A percentile compares a stretch with the other conserved stretches of the same genome.
Evolutionary conservation across 2,113 vertebrate species (phyloP).

Genomic region (Pipa parva): DNA sequence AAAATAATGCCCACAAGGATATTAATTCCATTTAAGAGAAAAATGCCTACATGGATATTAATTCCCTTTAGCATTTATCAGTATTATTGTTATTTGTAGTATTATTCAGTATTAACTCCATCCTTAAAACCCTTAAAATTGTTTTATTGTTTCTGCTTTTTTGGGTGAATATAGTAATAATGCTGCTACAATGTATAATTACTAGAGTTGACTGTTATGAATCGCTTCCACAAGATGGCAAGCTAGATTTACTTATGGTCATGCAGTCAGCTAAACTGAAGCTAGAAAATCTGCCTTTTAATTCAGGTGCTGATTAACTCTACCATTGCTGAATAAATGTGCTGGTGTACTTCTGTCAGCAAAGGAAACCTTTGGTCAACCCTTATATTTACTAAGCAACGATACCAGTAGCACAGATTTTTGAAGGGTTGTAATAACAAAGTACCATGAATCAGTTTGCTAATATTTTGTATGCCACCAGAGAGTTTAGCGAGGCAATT

Average conservation of each 20-base stretch:
- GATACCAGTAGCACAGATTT: background rate
- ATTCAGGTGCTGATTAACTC: background rate
- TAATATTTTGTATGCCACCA: background rate
- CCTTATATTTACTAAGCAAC: background rate
- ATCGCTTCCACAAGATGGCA: slow-evolving; percentile 12
- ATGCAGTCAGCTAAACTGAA: too few relatives aligned
- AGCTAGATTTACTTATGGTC: background rate
- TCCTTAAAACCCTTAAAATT: too few relatives aligned
- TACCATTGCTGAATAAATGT: background rate
- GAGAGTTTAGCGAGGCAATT: background rate
- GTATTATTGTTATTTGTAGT: too few relatives aligned
- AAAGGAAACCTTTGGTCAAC: background rate
- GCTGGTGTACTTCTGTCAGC: background rate
- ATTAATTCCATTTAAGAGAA: too few relatives aligned
- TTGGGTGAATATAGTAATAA: too few relatives aligned
- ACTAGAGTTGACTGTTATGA: background rate
- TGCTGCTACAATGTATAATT: too few relatives aligned
- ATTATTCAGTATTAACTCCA: too few relatives aligned
- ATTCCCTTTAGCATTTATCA: too few relatives aligned
- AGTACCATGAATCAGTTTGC: background rate
- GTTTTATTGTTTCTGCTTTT: too few relatives aligned
- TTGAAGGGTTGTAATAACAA: background rate
- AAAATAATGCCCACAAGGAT: too few relatives aligned
- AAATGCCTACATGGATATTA: too few relatives aligned
- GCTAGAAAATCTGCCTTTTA: too few relatives aligned